A percentile compares a stretch with the other conserved stretches of the same genome.
Evolutionary conservation across 2,797 vertebrate genomes (phyloP).

Genomic region (Neopelma chrysocephalum): DNA sequence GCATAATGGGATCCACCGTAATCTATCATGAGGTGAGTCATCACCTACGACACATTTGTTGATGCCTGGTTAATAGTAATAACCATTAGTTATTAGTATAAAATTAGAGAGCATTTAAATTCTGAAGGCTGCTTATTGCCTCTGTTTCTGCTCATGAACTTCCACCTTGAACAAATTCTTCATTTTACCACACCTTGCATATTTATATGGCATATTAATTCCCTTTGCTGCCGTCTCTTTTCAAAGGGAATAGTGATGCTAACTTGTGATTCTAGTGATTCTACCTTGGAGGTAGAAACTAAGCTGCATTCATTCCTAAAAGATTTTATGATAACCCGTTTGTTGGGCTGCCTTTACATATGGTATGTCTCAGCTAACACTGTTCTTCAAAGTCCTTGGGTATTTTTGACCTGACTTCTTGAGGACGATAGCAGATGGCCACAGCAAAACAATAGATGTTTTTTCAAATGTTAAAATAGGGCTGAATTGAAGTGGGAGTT

Average conservation of each 20-base stretch:
- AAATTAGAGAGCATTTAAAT: not conserved
- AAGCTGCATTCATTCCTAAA: not conserved
- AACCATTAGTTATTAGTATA: not conserved
- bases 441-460: not conserved
- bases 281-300: not conserved
- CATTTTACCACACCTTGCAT: not conserved
- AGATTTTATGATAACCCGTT: not conserved
- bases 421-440: not conserved
- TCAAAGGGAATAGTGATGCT: not conserved
- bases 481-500: not conserved
- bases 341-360: not conserved
- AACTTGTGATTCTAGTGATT: no score
- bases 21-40: not conserved
- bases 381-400: not conserved
- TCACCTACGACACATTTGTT: not conserved
- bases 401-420: not conserved
- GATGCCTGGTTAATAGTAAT: not conserved
- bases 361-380: not conserved
- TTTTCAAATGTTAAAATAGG: not conserved
- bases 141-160: not conserved
- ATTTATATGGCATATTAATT: not conserved
- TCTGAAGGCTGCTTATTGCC: not conserved
- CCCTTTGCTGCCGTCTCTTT: not conserved
- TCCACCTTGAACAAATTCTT: not conserved
- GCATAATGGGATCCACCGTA: not conserved